phyloP scores from a whole-genome alignment of 2,888 invertebrate species.

The Isoperla grammatica region DNA sequence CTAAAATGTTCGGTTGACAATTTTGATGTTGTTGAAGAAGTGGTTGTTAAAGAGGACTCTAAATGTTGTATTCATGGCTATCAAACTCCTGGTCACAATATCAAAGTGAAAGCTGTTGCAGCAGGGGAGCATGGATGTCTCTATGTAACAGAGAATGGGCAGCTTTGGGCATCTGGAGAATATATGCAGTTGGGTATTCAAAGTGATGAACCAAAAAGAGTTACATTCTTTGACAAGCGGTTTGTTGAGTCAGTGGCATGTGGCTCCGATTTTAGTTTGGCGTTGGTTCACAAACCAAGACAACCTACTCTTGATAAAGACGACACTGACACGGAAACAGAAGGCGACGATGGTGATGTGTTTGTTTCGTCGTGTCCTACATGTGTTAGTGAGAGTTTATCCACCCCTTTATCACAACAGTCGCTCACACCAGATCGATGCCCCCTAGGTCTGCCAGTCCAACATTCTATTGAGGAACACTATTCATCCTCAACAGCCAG shows the following conservation, averaged over 20 bases:
- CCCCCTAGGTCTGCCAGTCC: constrained; percentile 55
- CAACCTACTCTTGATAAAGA: constrained; percentile 41
- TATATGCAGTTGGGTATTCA: constrained; percentile 62
- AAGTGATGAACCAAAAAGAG: constrained; percentile 52
- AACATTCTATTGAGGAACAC: constrained; percentile 53
- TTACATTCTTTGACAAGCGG: constrained; percentile 62
- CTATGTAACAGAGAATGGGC: constrained; percentile 59
- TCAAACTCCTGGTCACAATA: constrained; percentile 55
- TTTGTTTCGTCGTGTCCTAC: constrained; percentile 62
- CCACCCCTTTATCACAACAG: constrained; percentile 54
- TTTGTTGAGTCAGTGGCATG: constrained; percentile 64
- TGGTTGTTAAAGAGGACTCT: constrained; percentile 57
- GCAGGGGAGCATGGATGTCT: constrained; percentile 58
- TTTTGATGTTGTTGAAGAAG: constrained; percentile 54
- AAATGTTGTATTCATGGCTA: constrained; percentile 62
- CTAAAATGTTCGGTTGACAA: constrained; percentile 51
- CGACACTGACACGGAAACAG: constrained; percentile 47
- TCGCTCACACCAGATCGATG: constrained; percentile 57
- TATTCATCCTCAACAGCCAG: constrained; percentile 53
- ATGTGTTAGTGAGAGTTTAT: constrained; percentile 53
- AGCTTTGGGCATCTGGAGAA: constrained; percentile 62
- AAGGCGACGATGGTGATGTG: constrained; percentile 57
- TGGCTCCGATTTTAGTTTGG: constrained; percentile 71
- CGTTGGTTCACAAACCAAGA: constrained; percentile 59
- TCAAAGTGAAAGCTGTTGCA: constrained; percentile 57